Base-by-base conservation (phyloP, 2,797 vertebrate genomes). In the Emys orbicularis region DNA sequence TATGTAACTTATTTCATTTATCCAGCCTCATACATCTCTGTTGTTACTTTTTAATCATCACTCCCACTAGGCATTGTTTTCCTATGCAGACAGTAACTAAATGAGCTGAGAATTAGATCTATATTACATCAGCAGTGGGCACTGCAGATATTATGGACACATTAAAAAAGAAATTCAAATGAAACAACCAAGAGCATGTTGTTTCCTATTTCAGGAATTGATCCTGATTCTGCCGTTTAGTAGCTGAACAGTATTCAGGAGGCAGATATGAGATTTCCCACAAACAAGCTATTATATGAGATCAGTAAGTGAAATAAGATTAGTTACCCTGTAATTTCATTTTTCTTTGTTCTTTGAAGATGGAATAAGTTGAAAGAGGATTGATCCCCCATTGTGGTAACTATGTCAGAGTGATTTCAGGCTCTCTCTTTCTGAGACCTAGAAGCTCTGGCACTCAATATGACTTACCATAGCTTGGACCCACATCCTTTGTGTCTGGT, bases 11-110 rank as follows among this genome's bases (percentile, higher is more conserved):
- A 94, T 95, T 93, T 95, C 92, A 27, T 94, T 96, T 98, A 96
- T 92, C 94, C 90, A 52, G 76, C 88, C 85, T 95, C 23, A 1
- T 95, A 81, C 79, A 72, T 92, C 91, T 97, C 92, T 91, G 86
- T 96, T 94, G 94, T 91, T 97, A 84, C 90, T 98, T 95, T 96
- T 97, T 97, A 97, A 98, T 98, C 97, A 97, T 97, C 96, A 25
- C 96, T 97, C 97, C 95, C 97, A 96, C 93, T 68, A 96, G 96
- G 97, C 91, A 79, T 87, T 96, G 94, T 97, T 97, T 87, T 96
- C 87, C 96, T 95, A 72, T 83, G 52, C 95, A 97, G 95, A 97
- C 87, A 96, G 90, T 81, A 83, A 83, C 96, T 97, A 98, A 98
- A 97, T 91, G 94, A 98, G 93, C 93, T 95, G 95, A 97, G 97